Percentiles rank a stretch among this genome's conserved stretches.
phyloP scores from a whole-genome alignment of 2,113 vertebrate species.

The Daphoenositta chrysoptera region DNA sequence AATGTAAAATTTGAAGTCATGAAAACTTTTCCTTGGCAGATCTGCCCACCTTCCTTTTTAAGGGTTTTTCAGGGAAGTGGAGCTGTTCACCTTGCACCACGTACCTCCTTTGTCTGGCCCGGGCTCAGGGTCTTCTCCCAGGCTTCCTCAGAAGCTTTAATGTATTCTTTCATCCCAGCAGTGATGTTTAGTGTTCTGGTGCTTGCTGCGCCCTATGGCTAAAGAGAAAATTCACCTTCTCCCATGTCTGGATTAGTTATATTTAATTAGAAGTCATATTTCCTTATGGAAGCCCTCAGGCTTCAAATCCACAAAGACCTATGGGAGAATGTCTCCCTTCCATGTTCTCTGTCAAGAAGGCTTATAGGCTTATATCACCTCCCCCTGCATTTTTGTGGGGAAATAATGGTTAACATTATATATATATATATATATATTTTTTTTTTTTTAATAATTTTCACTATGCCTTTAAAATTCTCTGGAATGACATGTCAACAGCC shows the following conservation, averaged over 20 bases:
- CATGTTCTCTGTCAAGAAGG: background rate
- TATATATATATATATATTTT: too few relatives aligned
- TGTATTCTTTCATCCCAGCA: background rate
- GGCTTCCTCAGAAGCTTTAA: background rate
- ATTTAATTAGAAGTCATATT: background rate
- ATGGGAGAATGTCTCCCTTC: background rate
- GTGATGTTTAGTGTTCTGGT: background rate
- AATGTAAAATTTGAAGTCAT: background rate
- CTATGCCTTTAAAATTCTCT: background rate
- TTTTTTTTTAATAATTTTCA: background rate
- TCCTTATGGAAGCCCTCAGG: background rate
- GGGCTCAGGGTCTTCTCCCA: background rate
- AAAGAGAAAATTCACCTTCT: background rate
- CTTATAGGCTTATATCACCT: background rate
- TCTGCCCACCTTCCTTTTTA: background rate
- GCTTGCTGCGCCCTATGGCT: background rate
- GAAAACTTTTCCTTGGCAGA: background rate
- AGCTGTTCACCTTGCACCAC: background rate
- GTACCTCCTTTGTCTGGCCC: background rate
- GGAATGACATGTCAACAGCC: background rate
- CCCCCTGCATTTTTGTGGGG: background rate
- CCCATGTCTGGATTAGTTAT: background rate
- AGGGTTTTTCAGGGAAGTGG: background rate
- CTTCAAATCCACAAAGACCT: background rate
- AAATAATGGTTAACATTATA: background rate